These are phyloP conservation scores for Thumatha senex DNA, from an alignment of 2,888 invertebrate species.

Conservation along the genomic window DNA sequence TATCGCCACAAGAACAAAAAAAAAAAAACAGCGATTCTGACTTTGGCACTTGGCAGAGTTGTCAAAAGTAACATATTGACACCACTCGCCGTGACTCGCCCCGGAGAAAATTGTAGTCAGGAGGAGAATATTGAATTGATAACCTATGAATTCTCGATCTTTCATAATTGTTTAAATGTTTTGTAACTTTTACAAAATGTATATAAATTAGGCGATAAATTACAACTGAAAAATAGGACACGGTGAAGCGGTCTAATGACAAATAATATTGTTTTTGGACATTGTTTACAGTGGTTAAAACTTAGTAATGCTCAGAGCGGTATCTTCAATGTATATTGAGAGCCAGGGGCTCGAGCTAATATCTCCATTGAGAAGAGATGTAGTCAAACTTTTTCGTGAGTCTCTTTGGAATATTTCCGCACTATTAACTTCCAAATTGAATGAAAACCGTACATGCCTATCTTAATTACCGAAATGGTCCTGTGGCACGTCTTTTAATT, in stretches of 20 bases:
- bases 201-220: slow-evolving; percentile 42
- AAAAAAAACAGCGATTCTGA: too few species aligned
- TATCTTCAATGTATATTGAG: slow-evolving; percentile 56
- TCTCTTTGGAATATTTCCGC: slow-evolving; percentile 8
- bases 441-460: too few species aligned
- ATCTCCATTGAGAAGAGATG: slow-evolving; percentile 49
- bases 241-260: neutral
- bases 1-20: too few species aligned
- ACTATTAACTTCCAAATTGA: too few species aligned
- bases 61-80: too few species aligned
- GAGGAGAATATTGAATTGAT: too few species aligned
- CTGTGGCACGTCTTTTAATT: too few species aligned
- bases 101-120: too few species aligned
- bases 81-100: too few species aligned
- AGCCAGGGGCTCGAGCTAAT: slow-evolving; percentile 53
- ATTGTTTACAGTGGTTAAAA: slow-evolving; percentile 15
- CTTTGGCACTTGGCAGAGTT: too few species aligned
- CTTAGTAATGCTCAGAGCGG: slow-evolving; percentile 59
- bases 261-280: slow-evolving; percentile 9
- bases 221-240: slow-evolving; percentile 15
- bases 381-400: slow-evolving; percentile 60
- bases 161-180: slow-evolving; percentile 34
- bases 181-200: slow-evolving; percentile 37
- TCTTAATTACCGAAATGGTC: too few species aligned
- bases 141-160: slow-evolving; percentile 19